Evolutionary conservation across 2,113 vertebrate genomes (phyloP).

Genomic region (Leptocoma aspasia): DNA sequence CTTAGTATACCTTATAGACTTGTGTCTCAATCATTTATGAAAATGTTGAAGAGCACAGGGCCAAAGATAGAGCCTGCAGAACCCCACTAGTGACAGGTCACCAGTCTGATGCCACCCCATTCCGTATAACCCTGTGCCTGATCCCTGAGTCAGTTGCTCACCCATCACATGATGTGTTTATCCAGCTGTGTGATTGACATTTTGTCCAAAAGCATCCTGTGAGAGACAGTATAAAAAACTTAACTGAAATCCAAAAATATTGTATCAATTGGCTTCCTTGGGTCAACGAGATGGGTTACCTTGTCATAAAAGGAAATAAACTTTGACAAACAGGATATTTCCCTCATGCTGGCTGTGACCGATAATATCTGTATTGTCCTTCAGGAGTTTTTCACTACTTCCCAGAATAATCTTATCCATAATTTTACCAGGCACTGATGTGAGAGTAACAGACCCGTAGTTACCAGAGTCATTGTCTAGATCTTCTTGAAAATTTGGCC

Average conservation of each 20-base stretch:
- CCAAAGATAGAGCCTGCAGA: accelerated
- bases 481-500: background rate
- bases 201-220: background rate
- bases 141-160: background rate
- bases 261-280: background rate
- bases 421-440: background rate
- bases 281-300: background rate
- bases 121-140: background rate
- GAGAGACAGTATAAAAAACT: background rate
- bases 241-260: background rate
- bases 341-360: background rate
- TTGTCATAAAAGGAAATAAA: background rate
- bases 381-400: background rate
- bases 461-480: background rate
- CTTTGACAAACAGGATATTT: background rate
- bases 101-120: background rate
- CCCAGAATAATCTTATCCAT: background rate
- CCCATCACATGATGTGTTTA: background rate
- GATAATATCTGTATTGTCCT: background rate
- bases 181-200: background rate
- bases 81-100: too few species aligned
- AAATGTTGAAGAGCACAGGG: background rate
- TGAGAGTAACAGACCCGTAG: background rate
- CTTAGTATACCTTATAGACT: background rate
- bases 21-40: background rate